Evolutionary conservation across 2,888 invertebrate species (phyloP).

Genomic region (Drosophila dives): DNA sequence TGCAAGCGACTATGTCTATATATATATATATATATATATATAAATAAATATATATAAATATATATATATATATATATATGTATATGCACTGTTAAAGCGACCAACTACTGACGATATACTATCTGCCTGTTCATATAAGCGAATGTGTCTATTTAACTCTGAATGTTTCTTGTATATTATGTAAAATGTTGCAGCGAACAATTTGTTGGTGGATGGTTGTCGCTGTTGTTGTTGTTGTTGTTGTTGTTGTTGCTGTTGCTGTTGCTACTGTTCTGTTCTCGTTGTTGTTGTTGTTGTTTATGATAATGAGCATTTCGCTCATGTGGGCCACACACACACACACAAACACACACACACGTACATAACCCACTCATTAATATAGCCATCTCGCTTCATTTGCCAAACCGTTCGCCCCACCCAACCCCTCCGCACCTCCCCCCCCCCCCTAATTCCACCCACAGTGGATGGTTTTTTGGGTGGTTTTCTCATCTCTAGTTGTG

Average conservation of each 20-base stretch:
- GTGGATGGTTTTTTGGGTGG: slow-evolving; percentile 56
- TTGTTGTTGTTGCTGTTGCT: slow-evolving; percentile 45
- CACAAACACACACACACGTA: slow-evolving; percentile 1
- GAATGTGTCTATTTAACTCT: slow-evolving; percentile 36
- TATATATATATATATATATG: neutral
- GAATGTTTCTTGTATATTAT: slow-evolving; percentile 69
- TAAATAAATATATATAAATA: neutral
- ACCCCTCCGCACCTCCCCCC: slow-evolving; percentile 1
- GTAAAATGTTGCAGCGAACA: slow-evolving; percentile 75
- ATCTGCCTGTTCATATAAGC: slow-evolving; percentile 21
- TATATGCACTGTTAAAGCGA: slow-evolving; percentile 19
- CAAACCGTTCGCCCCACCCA: slow-evolving; percentile 46
- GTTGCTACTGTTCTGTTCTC: slow-evolving; percentile 45
- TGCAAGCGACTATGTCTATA: slow-evolving; percentile 28
- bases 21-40: slow-evolving; percentile 12
- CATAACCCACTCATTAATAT: slow-evolving; percentile 64
- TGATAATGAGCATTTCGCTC: slow-evolving; percentile 81
- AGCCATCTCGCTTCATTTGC: slow-evolving; percentile 82
- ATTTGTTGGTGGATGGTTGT: slow-evolving; percentile 61
- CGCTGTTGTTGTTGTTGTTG: slow-evolving; percentile 39
- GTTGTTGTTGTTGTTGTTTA: slow-evolving; percentile 69
- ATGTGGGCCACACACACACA: slow-evolving; percentile 61
- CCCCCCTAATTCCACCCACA: slow-evolving; percentile 1
- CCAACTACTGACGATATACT: slow-evolving; percentile 35
- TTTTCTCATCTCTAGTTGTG: slow-evolving; percentile 47